Evolutionary conservation across 2,888 invertebrate genomes (phyloP).

Genomic region (Drosophila monieri): DNA sequence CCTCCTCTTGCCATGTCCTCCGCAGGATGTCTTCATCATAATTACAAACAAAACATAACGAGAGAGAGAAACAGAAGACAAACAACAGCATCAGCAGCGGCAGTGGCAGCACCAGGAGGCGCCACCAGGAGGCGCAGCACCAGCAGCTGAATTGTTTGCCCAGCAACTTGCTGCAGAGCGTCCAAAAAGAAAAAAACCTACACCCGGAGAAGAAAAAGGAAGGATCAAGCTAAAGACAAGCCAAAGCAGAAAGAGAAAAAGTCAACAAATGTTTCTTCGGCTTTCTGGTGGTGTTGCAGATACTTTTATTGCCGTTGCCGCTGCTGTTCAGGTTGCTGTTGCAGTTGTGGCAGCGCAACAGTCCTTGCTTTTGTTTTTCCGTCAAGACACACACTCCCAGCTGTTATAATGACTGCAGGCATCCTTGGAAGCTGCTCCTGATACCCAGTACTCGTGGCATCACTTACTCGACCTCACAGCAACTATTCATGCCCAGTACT

Average conservation of each 20-base stretch:
- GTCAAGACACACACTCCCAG: neutral
- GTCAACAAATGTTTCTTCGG: slow-evolving; percentile 41
- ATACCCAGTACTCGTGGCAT: no score
- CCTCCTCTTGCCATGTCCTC: neutral
- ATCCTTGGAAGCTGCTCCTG: neutral
- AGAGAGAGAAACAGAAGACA: slow-evolving; percentile 51
- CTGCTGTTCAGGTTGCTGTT: slow-evolving; percentile 3
- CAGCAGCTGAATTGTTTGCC: slow-evolving; percentile 57
- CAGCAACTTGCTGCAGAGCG: slow-evolving; percentile 56
- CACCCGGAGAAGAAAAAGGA: slow-evolving; percentile 20
- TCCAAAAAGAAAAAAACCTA: slow-evolving; percentile 25
- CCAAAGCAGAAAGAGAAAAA: slow-evolving; percentile 18
- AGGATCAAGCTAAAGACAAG: neutral
- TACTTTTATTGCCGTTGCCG: slow-evolving; percentile 6
- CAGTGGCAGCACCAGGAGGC: neutral
- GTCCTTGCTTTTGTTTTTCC: neutral
- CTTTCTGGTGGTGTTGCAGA: slow-evolving; percentile 1
- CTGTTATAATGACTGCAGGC: neutral
- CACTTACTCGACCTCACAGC: neutral
- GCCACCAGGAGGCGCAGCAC: neutral
- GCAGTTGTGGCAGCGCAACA: neutral
- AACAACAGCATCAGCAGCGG: slow-evolving; percentile 21
- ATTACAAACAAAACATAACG: slow-evolving; percentile 69
- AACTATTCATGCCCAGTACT: neutral
- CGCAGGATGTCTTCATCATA: slow-evolving; percentile 62